Evolutionary conservation across 1,140 invertebrate genomes (phyloP), one percentile per base, ranked within the genome.

Genomic region (Drosophila leontia): DNA sequence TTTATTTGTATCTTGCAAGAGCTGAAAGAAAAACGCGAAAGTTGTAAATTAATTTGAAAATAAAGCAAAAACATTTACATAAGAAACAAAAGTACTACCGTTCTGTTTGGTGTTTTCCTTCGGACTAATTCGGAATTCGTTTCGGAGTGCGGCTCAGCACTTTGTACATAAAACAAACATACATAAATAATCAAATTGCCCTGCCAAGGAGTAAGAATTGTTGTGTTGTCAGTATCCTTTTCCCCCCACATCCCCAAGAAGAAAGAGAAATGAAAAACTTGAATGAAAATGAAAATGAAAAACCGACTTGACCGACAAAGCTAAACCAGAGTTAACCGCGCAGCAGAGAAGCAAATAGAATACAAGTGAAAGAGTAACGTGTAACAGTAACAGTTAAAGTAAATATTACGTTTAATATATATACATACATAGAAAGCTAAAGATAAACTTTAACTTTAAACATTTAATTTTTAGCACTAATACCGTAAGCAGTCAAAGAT

Each of bases 41-140:
- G 42, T 72, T 81, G 72, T 82, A 82, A 65, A 81, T 82, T 77
- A 71, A 65, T 65, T 77, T 77, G 53, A 64, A 67, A 82, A 82
- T 77, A 82, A 82, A 82, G 56, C 44, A 45, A 68, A 74, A 74
- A 67, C 58, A 70, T 71, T 78, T 75, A 60, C 48, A 68, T 75
- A 75, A 76, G 60, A 57, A 47, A 76, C 17, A 55, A 39, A 56
- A 39, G 13, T 53, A 23, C 13, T 63, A 19, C n/a, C 48, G 29
- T 75, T 75, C 45, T 56, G 69, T 72, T 71, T 71, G 67, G 69
- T 57, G 71, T 76, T 75, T 75, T 67, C 77, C 39, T 62, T 60
- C 44, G 26, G 34, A 60, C 41, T 59, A 37, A 56, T 59, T 76
- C 50, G 34, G 35, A 48, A 63, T 50, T 63, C 48, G 53, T 56